These are phyloP conservation scores for Chalcis sispes DNA, from an alignment of 2,888 invertebrate genomes.

Conservation along the genomic window DNA sequence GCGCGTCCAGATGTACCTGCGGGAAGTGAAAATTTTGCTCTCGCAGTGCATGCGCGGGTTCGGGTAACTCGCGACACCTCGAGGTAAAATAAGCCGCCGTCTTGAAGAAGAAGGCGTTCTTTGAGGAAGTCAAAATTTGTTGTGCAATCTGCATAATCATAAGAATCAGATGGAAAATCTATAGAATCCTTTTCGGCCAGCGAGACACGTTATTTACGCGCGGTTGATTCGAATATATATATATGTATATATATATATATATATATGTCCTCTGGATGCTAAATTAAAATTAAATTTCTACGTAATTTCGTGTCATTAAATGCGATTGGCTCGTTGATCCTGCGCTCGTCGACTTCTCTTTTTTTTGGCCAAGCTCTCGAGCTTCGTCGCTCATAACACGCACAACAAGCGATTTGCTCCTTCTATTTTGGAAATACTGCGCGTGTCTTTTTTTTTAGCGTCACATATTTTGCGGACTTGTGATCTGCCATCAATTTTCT, in stretches of 20 bases:
- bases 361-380: not conserved
- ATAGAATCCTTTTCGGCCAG: constrained; percentile 70
- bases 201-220: constrained; percentile 69
- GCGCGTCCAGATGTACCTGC: too few species aligned
- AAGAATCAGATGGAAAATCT: constrained; percentile 75
- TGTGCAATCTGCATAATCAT: constrained; percentile 73
- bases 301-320: constrained; percentile 75
- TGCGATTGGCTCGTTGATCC: constrained; percentile 64
- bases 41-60: too few species aligned
- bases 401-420: not conserved
- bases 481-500: not conserved
- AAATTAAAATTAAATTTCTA: constrained; percentile 76
- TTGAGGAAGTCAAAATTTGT: not conserved
- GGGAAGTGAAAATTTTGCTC: not conserved
- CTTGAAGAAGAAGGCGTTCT: too few species aligned
- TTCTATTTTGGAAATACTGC: constrained; percentile 18
- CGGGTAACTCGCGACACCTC: too few species aligned
- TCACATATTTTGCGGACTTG: not conserved
- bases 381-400: not conserved
- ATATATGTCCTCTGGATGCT: constrained; percentile 70
- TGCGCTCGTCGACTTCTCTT: not conserved
- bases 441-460: not conserved
- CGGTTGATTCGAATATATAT: constrained; percentile 74
- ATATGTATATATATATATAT: too few species aligned
- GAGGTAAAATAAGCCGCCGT: too few species aligned